Conservation (phyloP, 2,888 invertebrate genomes). For the Ferdinandea cuprea region DNA sequence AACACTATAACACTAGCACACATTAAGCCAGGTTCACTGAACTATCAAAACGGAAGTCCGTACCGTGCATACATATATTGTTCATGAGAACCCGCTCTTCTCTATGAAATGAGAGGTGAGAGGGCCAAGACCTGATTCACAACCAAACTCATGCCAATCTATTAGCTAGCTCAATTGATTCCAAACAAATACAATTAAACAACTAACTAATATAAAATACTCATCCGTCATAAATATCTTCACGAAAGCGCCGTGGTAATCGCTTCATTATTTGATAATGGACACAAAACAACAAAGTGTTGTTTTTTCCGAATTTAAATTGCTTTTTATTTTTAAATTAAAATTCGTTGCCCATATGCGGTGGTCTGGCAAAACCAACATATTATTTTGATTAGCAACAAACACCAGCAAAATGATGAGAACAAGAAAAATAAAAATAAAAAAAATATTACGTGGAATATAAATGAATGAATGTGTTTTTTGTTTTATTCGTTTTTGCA, state of each 20-base stretch:
- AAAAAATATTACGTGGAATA: too few species aligned
- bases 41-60: conserved; percentile 40
- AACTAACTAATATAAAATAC: not conserved
- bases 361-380: conserved; percentile 25
- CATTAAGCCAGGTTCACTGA: conserved; percentile 45
- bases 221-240: conserved; percentile 18
- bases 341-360: conserved; percentile 11
- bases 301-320: not conserved
- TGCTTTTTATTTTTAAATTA: conserved; percentile 32
- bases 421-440: not conserved
- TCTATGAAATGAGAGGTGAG: not conserved
- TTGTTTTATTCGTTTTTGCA: conserved; percentile 20
- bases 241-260: conserved; percentile 35
- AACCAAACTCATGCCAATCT: not conserved
- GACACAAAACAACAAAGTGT: conserved; percentile 9
- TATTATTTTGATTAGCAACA: conserved; percentile 39
- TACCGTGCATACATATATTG: not conserved
- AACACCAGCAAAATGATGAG: not conserved
- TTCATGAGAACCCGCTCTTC: conserved; percentile 11
- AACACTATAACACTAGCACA: too few species aligned
- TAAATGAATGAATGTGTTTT: conserved; percentile 30
- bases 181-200: not conserved
- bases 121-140: conserved; percentile 37
- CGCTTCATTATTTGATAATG: conserved; percentile 41
- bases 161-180: not conserved